A percentile compares a stretch with the other conserved stretches of the same genome.
These are phyloP conservation scores for Megalops atlanticus DNA, from an alignment of 2,113 vertebrate species.

Conservation along the genomic window DNA sequence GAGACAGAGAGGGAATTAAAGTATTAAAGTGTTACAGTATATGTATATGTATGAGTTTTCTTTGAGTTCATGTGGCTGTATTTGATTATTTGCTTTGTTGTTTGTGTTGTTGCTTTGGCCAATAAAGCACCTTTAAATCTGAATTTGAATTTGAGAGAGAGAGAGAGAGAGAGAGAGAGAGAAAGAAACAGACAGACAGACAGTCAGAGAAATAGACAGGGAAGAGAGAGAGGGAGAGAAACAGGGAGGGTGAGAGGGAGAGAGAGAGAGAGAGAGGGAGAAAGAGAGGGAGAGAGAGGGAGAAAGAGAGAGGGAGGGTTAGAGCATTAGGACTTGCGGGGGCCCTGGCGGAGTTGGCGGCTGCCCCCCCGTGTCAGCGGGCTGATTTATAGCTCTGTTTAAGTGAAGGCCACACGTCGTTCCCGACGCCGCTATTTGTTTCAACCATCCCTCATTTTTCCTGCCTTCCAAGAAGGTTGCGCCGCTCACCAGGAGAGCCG, in stretches of 20 bases:
- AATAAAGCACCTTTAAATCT: no score
- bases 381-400: constrained; percentile 85
- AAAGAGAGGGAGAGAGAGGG: not conserved
- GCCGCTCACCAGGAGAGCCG: constrained; percentile 45
- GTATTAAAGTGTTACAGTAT: no score
- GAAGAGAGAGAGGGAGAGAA: constrained; percentile 38
- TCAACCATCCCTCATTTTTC: constrained; percentile 69
- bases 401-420: constrained; percentile 81
- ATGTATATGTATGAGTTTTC: no score
- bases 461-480: constrained; percentile 49
- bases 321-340: constrained; percentile 5
- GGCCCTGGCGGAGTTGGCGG: not conserved
- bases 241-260: constrained; percentile 26
- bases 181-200: constrained; percentile 12
- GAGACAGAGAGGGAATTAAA: not conserved
- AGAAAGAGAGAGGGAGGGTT: not conserved
- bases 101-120: no score
- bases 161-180: constrained; percentile 24
- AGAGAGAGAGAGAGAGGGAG: not conserved
- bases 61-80: no score
- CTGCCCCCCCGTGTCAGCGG: constrained; percentile 47
- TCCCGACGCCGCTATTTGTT: constrained; percentile 79
- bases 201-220: constrained; percentile 31
- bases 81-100: no score
- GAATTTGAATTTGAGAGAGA: not conserved